Base-by-base conservation (phyloP, 2,888 invertebrate genomes). In the Lamellibrachia columna region DNA sequence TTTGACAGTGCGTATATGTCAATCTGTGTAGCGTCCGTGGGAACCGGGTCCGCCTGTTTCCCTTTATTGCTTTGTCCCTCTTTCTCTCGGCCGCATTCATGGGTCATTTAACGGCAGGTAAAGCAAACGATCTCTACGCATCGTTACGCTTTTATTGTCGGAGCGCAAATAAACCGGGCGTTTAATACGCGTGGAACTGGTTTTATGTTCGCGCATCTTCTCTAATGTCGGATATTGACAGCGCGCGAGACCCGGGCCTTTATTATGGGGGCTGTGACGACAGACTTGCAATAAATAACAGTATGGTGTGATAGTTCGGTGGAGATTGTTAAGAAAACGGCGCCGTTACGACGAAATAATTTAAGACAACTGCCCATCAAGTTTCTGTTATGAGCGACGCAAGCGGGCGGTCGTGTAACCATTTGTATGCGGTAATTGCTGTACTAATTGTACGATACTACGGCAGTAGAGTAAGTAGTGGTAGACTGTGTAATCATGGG, bases 171-270 rank as follows among this genome's bases (percentile, higher is more conserved):
- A 75, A 75, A 75, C 22, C 22, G 22, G 75, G 22, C 22, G 22
- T 75, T 75, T 75, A 22, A 75, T 75, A 75, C 75, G 75, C 75
- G 75, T 75, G 75, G 75, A 75, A 75, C 75, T 75, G 75, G 75
- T 75, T 75, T 75, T 75, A 75, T 75, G 75, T 75, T 15, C n/a
- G 75, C 15, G 75, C 40, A n/a, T 4, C 75, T 75, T 75, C 75
- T 75, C 75, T 75, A 75, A 75, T 75, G 75, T 75, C 75, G 75
- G 6, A 22, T 75, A 75, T 75, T 75, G 75, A 22, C 75, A 75
- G 75, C 22, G n/a, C 75, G 75, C 75, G 22, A 75, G 15, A 75
- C 22, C 75, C 22, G 11, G 75, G 75, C 22, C 75, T 75, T 75
- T 75, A 75, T 75, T 75, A 75, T 75, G n/a, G 75, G 75, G 75